Percentiles rank a stretch among this genome's conserved stretches.
phyloP scores from a whole-genome alignment of 2,888 invertebrate genomes.

The Oxyteleia sp. region DNA sequence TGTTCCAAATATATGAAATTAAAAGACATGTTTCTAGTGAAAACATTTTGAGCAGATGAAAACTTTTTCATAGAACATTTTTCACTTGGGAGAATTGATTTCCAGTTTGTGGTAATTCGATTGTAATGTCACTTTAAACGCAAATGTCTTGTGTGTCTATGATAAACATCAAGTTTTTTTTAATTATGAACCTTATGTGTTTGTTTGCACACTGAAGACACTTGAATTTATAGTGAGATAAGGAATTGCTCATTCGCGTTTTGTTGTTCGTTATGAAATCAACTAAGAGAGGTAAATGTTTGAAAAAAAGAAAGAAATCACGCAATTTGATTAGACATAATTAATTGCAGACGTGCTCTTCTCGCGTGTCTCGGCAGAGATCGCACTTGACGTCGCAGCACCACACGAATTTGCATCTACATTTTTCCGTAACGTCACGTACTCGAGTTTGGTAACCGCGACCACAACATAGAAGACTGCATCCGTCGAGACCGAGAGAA shows the following conservation, averaged over 20 bases:
- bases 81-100: constrained; percentile 40
- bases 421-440: constrained; percentile 94
- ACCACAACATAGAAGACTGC: constrained; percentile 95
- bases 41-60: background rate
- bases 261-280: constrained; percentile 16
- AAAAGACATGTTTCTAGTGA: background rate
- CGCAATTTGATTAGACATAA: constrained; percentile 55
- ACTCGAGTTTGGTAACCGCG: constrained; percentile 95
- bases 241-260: constrained; percentile 18
- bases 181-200: background rate
- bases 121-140: constrained; percentile 6
- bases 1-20: constrained; percentile 20
- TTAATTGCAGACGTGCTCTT: constrained; percentile 96
- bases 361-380: constrained; percentile 92
- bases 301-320: constrained; percentile 34
- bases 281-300: constrained; percentile 2
- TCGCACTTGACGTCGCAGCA: constrained; percentile 96
- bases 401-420: constrained; percentile 96
- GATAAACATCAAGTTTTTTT: background rate
- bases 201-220: constrained; percentile 13
- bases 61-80: constrained; percentile 39
- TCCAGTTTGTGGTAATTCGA: constrained; percentile 21
- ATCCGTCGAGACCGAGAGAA: constrained; percentile 95
- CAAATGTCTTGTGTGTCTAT: constrained; percentile 28
- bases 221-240: constrained; percentile 10